Evolutionary conservation across 2,113 vertebrate genomes (phyloP).

Genomic region (Andinoacara biseriatus): DNA sequence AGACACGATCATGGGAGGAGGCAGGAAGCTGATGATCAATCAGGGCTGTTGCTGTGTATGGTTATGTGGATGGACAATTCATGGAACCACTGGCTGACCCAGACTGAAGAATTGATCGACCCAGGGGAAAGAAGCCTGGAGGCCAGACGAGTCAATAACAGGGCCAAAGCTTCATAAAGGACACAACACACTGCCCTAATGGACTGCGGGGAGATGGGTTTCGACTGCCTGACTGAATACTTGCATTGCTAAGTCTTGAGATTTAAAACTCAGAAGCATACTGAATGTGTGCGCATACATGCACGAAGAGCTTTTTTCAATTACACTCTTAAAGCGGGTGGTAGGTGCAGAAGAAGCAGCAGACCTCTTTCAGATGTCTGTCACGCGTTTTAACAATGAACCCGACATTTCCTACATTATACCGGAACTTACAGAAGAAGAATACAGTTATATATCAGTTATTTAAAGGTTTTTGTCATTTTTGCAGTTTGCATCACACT

Average conservation of each 20-base stretch:
- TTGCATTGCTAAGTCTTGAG: conserved; percentile 32
- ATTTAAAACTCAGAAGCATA: conserved; percentile 1
- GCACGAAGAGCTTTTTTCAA: conserved; percentile 2
- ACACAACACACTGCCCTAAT: conserved; percentile 56
- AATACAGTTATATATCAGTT: neutral
- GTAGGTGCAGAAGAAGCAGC: conserved; percentile 18
- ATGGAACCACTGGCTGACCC: conserved; percentile 57
- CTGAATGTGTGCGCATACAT: conserved; percentile 13
- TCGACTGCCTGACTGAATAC: conserved; percentile 37
- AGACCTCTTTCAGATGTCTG: neutral
- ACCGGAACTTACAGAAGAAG: neutral
- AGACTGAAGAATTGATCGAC: conserved; percentile 64
- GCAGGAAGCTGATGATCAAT: conserved; percentile 39
- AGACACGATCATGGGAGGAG: conserved; percentile 40
- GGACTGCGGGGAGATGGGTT: conserved; percentile 47
- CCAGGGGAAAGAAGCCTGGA: conserved; percentile 42
- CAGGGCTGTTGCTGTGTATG: conserved; percentile 9
- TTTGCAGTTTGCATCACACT: neutral
- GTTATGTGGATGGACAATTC: conserved; percentile 35
- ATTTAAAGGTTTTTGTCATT: too few species aligned
- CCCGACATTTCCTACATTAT: neutral
- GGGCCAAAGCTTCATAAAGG: conserved; percentile 33
- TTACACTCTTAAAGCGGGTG: neutral
- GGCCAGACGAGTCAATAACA: conserved; percentile 61
- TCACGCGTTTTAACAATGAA: neutral